phyloP scores from a whole-genome alignment of 2,113 vertebrate species.

The Chelonoidis abingdonii region DNA sequence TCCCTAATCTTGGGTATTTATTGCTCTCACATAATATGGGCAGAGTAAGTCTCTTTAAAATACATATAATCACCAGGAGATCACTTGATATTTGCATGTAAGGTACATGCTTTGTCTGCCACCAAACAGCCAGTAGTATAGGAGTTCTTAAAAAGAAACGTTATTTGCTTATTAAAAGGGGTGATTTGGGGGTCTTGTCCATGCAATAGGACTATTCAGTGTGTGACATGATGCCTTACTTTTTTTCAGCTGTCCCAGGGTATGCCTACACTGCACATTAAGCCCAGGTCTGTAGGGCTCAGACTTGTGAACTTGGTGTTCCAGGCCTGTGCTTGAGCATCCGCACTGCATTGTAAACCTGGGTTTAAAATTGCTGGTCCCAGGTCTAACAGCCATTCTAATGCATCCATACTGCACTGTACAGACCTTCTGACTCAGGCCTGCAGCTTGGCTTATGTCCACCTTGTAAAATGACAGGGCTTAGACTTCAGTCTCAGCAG shows the following conservation, averaged over 20 bases:
- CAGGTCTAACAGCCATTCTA: not conserved
- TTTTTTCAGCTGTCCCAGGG: not conserved
- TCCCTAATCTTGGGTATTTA: not conserved
- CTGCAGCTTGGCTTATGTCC: not conserved
- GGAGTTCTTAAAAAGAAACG: not conserved
- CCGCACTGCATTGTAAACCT: not conserved
- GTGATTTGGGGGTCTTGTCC: not conserved
- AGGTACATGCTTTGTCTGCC: not conserved
- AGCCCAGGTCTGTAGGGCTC: not conserved
- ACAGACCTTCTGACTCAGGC: not conserved
- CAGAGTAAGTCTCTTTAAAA: not conserved
- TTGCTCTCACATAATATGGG: not conserved
- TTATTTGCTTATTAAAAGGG: not conserved
- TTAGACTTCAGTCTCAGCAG: not conserved
- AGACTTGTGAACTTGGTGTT: not conserved
- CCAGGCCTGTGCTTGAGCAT: not conserved
- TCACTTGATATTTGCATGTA: not conserved
- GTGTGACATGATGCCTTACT: not conserved
- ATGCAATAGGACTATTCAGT: not conserved
- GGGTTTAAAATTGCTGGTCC: not conserved
- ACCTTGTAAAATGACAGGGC: not conserved
- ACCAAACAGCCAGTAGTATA: fast-evolving
- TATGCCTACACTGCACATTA: fast-evolving
- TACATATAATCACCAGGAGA: not conserved
- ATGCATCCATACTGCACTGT: not conserved